phyloP scores from a whole-genome alignment of 2,113 vertebrate species.

The Notarius quadriscutis region DNA sequence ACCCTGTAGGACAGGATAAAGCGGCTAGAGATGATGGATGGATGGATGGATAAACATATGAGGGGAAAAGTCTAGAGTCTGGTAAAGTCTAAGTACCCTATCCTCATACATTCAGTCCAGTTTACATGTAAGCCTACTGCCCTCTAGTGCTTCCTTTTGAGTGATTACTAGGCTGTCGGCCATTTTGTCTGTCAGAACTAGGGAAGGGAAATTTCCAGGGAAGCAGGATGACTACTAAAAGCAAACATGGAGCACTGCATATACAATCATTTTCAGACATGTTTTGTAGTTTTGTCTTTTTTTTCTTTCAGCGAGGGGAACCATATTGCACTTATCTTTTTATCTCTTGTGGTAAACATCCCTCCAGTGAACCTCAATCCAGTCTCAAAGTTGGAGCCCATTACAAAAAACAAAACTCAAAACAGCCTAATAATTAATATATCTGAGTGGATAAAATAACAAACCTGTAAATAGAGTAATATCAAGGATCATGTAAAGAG shows the following conservation, averaged over 20 bases:
- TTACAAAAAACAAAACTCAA: not conserved
- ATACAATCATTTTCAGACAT: not conserved
- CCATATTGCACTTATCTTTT: not conserved
- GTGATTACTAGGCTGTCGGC: not conserved
- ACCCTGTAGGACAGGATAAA: too few relatives aligned
- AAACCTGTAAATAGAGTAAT: not conserved
- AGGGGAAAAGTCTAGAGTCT: not conserved
- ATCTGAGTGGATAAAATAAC: not conserved
- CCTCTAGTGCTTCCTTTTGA: slow-evolving; percentile 32
- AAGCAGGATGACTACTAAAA: not conserved
- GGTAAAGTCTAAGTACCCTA: not conserved
- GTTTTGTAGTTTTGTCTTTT: not conserved
- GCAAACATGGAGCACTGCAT: not conserved
- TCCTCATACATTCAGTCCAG: not conserved
- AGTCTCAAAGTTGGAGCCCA: slow-evolving; percentile 2
- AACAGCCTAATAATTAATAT: not conserved
- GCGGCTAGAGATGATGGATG: too few relatives aligned
- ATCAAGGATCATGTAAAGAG: not conserved
- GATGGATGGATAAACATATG: too few relatives aligned
- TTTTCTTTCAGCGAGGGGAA: not conserved
- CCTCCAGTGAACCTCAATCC: not conserved
- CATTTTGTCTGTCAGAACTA: slow-evolving; percentile 1
- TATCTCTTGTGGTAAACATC: not conserved
- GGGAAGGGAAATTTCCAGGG: not conserved
- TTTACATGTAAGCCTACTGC: slow-evolving; percentile 10